Evolutionary conservation across 2,113 vertebrate species (phyloP), one percentile per base, ranked within the genome.

Genomic region (Albula glossodonta): DNA sequence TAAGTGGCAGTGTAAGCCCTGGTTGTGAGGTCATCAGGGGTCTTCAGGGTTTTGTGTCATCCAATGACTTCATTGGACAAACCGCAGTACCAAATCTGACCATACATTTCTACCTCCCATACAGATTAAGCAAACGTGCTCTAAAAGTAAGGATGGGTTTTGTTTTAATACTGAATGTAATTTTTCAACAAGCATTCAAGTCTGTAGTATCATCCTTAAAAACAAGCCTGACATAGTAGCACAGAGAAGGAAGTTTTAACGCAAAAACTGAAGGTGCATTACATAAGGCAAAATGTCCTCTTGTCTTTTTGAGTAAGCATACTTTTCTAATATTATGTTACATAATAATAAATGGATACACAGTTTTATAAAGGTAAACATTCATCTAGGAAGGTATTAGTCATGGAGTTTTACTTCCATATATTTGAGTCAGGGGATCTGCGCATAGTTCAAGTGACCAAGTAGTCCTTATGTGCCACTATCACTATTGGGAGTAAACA

Each of bases 1-100:
- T 50, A 3, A 50, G 4, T 50, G 49, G 41, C 83, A 84, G 83
- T 84, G 70, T 53, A 51, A 78, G 50, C 83, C 83, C 70, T 84
- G 83, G 83, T 51, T 25, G 51, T 8, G 31, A 53, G 17, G 25
- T 51, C 13, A 1, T 51, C 41, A 12, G 5, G 49, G 3, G 41
- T 80, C 41, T 6, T 11, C 49, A 25, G 48, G 48, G 48, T 19
- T 80, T 19, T 48, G 10, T 80, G 12, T 50, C 13, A 80, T 8
- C 41, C 15, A 80, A 41, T 80, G 51, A 51, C 48, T 22, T 80
- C 15, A 22, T 80, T 51, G 15, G 12, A 51, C 22, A 80, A 80
- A 22, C 70, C 31, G n/a, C 70, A 74, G n/a, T 31, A 74, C 10
- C 10, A 2, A n/a, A 22, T 6, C 22, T 74, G 70, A 74, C 9